Evolutionary conservation across 2,888 invertebrate genomes (phyloP).

Genomic region (Cyrtodaria siliqua): DNA sequence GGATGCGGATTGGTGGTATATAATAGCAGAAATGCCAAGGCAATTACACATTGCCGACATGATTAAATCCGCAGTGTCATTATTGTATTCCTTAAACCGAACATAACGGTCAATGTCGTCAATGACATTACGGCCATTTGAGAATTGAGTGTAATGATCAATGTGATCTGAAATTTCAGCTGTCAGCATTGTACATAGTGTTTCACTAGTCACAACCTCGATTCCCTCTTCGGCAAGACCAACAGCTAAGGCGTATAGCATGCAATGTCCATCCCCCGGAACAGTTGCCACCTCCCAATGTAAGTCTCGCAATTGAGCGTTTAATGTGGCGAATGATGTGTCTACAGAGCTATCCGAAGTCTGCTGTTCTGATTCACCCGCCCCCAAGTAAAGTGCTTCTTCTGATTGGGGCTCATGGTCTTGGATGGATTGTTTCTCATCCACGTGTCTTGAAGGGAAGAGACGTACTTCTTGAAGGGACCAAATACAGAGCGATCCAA

Average conservation of each 20-base stretch:
- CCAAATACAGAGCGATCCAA: too few relatives aligned
- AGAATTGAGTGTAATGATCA: slow-evolving; percentile 38
- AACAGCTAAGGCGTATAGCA: slow-evolving; percentile 38
- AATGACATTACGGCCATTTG: slow-evolving; percentile 32
- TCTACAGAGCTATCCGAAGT: too few relatives aligned
- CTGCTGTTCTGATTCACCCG: neutral
- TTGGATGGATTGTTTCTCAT: too few relatives aligned
- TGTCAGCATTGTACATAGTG: slow-evolving; percentile 31
- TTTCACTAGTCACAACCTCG: slow-evolving; percentile 20
- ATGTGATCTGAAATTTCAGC: slow-evolving; percentile 21
- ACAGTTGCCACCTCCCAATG: slow-evolving; percentile 35
- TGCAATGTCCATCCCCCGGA: slow-evolving; percentile 41
- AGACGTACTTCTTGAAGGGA: too few relatives aligned
- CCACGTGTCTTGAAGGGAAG: too few relatives aligned
- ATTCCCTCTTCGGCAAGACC: slow-evolving; percentile 34
- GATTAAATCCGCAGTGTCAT: slow-evolving; percentile 39
- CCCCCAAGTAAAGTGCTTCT: slow-evolving; percentile 10
- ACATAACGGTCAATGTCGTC: slow-evolving; percentile 39
- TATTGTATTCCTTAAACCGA: slow-evolving; percentile 39
- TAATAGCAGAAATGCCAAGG: slow-evolving; percentile 40
- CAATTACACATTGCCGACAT: slow-evolving; percentile 34
- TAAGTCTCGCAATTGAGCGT: slow-evolving; percentile 2
- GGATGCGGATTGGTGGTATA: slow-evolving; percentile 19
- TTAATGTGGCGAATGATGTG: too few relatives aligned
- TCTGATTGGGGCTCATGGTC: slow-evolving; percentile 5